Percentiles rank a stretch among this genome's conserved stretches.
Conservation (phyloP, 2,113 vertebrate genomes). For the Syngnathoides biaculeatus region DNA sequence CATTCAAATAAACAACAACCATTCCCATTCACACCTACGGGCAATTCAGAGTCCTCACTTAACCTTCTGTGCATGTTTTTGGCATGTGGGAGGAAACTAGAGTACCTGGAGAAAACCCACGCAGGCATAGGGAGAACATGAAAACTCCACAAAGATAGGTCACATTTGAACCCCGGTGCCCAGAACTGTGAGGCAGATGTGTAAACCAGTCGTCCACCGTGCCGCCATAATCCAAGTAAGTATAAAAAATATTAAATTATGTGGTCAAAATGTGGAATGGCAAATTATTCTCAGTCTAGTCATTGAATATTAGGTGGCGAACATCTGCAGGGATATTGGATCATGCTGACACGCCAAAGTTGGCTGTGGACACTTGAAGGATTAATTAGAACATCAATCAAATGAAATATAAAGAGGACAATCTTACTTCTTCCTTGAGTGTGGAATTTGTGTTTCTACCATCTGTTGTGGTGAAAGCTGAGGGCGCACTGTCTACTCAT, state of each 20-base stretch:
- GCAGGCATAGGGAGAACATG: too few relatives aligned
- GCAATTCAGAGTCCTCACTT: too few relatives aligned
- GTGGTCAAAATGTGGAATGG: neutral
- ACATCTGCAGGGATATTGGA: neutral
- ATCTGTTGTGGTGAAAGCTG: slow-evolving; percentile 8
- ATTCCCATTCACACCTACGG: too few relatives aligned
- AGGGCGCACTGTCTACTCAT: neutral
- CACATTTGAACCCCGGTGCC: too few relatives aligned
- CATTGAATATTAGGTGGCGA: neutral
- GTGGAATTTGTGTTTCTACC: slow-evolving; percentile 6
- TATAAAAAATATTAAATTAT: neutral
- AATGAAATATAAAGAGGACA: slow-evolving; percentile 1
- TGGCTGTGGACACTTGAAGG: slow-evolving; percentile 2
- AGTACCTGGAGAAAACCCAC: too few relatives aligned
- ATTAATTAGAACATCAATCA: slow-evolving; percentile 7
- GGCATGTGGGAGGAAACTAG: too few relatives aligned
- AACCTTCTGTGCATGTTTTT: too few relatives aligned
- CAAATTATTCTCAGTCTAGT: neutral
- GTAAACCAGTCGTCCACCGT: too few relatives aligned
- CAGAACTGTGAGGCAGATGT: too few relatives aligned
- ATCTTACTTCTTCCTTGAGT: neutral
- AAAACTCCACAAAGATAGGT: too few relatives aligned
- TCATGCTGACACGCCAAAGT: neutral
- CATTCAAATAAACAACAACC: too few relatives aligned
- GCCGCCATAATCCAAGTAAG: too few relatives aligned